phyloP scores from a whole-genome alignment of 2,113 vertebrate species.

The Anarhynchus alexandrinus region DNA sequence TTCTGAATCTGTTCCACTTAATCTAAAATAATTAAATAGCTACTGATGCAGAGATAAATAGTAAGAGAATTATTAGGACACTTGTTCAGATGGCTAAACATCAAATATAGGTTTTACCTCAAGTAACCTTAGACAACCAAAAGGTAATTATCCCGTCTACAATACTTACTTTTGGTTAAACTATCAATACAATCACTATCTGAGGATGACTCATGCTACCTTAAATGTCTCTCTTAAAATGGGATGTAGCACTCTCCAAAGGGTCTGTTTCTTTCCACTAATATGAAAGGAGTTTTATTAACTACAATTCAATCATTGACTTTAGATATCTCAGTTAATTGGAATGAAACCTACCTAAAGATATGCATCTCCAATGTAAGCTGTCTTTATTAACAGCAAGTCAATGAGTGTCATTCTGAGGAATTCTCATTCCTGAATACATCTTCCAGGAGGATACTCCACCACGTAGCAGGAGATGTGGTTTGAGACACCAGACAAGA shows the following conservation, averaged over 20 bases:
- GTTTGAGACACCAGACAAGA: background rate
- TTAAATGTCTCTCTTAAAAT: background rate
- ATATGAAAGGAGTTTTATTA: background rate
- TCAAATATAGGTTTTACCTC: background rate
- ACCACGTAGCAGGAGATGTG: background rate
- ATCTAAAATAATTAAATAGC: background rate
- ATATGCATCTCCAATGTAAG: accelerated
- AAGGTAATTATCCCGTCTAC: background rate
- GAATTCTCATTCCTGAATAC: background rate
- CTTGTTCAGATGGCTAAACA: background rate
- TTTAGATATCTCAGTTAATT: background rate
- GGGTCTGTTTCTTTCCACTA: background rate
- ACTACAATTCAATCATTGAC: background rate
- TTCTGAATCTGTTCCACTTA: background rate
- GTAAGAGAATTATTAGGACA: background rate
- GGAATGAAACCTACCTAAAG: background rate
- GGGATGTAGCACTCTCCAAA: background rate
- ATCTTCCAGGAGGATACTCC: background rate
- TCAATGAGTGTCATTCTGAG: background rate
- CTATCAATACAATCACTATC: background rate
- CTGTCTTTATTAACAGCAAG: background rate
- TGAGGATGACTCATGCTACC: background rate
- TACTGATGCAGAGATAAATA: background rate
- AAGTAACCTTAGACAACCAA: background rate
- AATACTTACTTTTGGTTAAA: background rate